These are phyloP conservation scores for Griposia aprilina DNA, from an alignment of 2,888 invertebrate genomes.

Conservation along the genomic window DNA sequence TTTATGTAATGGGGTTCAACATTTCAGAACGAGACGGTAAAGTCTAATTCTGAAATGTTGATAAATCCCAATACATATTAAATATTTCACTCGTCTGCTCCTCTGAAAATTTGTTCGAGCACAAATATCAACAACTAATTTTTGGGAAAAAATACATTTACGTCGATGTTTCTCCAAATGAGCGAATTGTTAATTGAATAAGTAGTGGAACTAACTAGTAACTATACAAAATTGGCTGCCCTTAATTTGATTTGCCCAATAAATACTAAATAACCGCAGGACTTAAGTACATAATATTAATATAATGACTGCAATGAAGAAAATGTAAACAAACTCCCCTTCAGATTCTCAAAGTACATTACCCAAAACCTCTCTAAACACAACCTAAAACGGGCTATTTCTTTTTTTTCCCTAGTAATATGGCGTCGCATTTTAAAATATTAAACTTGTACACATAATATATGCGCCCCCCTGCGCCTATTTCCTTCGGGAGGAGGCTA, in stretches of 20 bases:
- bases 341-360: conserved; percentile 19
- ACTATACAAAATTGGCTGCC: not conserved
- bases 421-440: conserved; percentile 78
- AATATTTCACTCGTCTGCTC: too few species aligned
- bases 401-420: conserved; percentile 67
- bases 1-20: too few species aligned
- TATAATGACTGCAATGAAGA: conserved; percentile 7
- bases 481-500: conserved; percentile 75
- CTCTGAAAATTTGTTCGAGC: too few species aligned
- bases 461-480: conserved; percentile 77
- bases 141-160: too few species aligned
- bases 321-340: conserved; percentile 8
- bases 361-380: conserved; percentile 31
- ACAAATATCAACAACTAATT: too few species aligned
- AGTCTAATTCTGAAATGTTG: too few species aligned
- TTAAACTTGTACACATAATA: conserved; percentile 80
- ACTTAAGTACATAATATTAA: not conserved
- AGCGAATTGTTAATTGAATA: not conserved
- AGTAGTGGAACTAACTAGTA: not conserved
- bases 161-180: too few species aligned
- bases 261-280: too few species aligned
- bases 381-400: conserved; percentile 47
- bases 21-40: too few species aligned
- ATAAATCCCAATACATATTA: too few species aligned
- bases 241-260: not conserved